Evolutionary conservation across 2,888 invertebrate species (phyloP).

Genomic region (Polyommatus iphigenia): DNA sequence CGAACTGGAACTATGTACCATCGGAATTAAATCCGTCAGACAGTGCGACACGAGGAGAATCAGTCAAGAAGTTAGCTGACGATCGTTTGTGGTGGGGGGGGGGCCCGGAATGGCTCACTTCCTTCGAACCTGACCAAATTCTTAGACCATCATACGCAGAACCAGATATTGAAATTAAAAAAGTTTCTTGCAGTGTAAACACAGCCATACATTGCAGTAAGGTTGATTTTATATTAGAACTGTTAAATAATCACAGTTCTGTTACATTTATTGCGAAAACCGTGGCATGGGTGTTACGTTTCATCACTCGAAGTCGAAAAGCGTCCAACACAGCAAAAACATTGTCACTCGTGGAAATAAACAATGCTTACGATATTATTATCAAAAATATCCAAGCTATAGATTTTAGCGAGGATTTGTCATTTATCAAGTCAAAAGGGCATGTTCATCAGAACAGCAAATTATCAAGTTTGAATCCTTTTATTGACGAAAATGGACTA

Average conservation of each 20-base stretch:
- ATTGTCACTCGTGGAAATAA: not conserved
- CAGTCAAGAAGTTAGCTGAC: slow-evolving; percentile 9
- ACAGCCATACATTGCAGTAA: too few relatives aligned
- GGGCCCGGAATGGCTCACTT: slow-evolving; percentile 33
- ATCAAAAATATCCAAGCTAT: slow-evolving; percentile 31
- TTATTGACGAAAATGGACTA: too few relatives aligned
- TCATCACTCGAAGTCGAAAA: slow-evolving; percentile 18
- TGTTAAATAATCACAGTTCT: too few relatives aligned
- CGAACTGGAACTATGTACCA: slow-evolving; percentile 30
- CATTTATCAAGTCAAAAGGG: not conserved
- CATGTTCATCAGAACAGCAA: not conserved
- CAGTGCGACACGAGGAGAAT: slow-evolving; percentile 33
- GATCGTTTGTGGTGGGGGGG: slow-evolving; percentile 26
- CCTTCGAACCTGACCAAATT: slow-evolving; percentile 16
- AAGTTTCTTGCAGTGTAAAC: too few relatives aligned
- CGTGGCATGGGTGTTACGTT: slow-evolving; percentile 30
- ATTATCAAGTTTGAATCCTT: too few relatives aligned
- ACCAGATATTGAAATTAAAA: too few relatives aligned
- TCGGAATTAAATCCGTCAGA: slow-evolving; percentile 33
- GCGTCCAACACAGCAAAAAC: not conserved
- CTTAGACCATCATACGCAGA: not conserved
- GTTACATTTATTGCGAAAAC: not conserved
- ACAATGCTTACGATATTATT: slow-evolving; percentile 20
- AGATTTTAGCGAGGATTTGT: slow-evolving; percentile 28
- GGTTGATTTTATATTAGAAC: too few relatives aligned